phyloP scores from a whole-genome alignment of 2,888 invertebrate genomes.

The Eucera pruinosa region DNA sequence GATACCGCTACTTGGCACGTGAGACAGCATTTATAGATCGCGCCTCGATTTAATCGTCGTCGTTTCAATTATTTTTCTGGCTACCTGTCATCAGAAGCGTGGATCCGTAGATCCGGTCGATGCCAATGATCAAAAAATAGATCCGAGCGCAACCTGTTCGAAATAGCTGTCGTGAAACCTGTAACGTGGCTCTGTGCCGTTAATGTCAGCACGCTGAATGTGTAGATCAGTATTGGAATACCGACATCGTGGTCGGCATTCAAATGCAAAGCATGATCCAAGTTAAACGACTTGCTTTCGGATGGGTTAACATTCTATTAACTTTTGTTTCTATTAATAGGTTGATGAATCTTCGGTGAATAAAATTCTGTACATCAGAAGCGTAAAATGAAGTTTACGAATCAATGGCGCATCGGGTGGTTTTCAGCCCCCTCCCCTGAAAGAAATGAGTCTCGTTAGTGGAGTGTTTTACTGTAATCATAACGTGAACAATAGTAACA shows the following conservation, averaged over 20 bases:
- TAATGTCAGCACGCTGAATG: slow-evolving; percentile 40
- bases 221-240: slow-evolving; percentile 25
- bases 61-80: slow-evolving; percentile 64
- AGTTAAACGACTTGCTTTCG: not conserved
- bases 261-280: slow-evolving; percentile 8
- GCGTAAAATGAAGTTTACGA: slow-evolving; percentile 1
- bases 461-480: too few relatives aligned
- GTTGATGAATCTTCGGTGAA: slow-evolving; percentile 10
- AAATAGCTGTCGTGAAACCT: slow-evolving; percentile 70
- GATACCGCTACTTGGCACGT: slow-evolving; percentile 61
- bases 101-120: slow-evolving; percentile 64
- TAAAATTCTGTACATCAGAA: not conserved
- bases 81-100: slow-evolving; percentile 67
- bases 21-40: slow-evolving; percentile 48
- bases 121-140: slow-evolving; percentile 75
- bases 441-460: slow-evolving; percentile 2
- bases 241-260: slow-evolving; percentile 5
- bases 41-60: slow-evolving; percentile 64
- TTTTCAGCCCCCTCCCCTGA: too few relatives aligned
- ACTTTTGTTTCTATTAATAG: slow-evolving; percentile 6
- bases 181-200: slow-evolving; percentile 52
- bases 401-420: not conserved
- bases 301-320: not conserved
- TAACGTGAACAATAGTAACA: too few relatives aligned
- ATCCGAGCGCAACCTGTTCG: slow-evolving; percentile 72